Evolutionary conservation across 2,888 invertebrate species (phyloP), one percentile per base, ranked within the genome.

Genomic region (Hydropsyche betteni): DNA sequence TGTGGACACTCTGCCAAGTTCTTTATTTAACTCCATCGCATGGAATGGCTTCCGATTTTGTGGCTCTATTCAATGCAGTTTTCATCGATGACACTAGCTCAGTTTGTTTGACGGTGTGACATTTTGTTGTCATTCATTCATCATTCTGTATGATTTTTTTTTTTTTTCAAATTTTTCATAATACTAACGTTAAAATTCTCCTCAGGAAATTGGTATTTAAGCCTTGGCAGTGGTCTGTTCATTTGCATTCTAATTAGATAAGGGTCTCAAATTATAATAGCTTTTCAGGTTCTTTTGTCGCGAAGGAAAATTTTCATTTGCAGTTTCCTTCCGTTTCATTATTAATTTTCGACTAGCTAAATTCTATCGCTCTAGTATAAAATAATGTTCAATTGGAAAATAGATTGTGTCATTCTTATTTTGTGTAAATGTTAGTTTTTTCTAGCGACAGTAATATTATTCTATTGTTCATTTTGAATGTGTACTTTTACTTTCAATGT

Each of bases 161-260:
- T 55, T 14, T 55, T 14, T 55, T 55, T 14, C n/a, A 55, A 6
- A 6, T 14, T 55, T 44, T 44, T 10, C 44, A 10, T 44, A 44
- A 44, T 4, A 44, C 44, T 44, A 10, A 10, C 44, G 44, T 34
- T 12, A n/a, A 64, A 64, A 64, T 64, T 64, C 36, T 12, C 36
- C n/a, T 64, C 34, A 6, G 36, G 4, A 34, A 64, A 64, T 64
- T 64, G 64, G 36, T 24, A 33, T 34, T 64, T 64, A 64, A 64
- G 36, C 36, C 34, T 33, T 36, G 36, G n/a, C 2, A n/a, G 64
- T 36, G 64, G 12, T 33, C 36, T 36, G 64, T 64, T 64, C 34
- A 64, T 64, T 64, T 64, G 36, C 64, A 64, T 64, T 64, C 64
- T 64, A 64, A 64, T 64, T 64, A 64, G 64, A 64, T 36, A 34